phyloP scores from a whole-genome alignment of 2,888 invertebrate species.

The Epinotia bilunana region DNA sequence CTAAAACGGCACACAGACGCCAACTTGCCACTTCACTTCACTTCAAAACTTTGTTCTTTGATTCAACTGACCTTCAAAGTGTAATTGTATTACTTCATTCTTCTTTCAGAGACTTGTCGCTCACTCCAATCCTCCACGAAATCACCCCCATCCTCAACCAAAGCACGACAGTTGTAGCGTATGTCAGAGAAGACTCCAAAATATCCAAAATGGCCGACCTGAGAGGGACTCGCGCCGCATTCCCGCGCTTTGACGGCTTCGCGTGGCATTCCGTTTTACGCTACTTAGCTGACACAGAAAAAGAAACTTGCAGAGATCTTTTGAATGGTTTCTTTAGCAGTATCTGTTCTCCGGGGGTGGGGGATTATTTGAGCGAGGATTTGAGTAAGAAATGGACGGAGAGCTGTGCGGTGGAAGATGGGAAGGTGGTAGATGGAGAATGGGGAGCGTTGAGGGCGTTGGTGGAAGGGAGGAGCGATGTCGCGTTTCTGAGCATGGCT shows the following conservation, averaged over 20 bases:
- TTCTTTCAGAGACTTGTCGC: conserved; percentile 79
- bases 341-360: conserved; percentile 85
- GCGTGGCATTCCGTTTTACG: conserved; percentile 86
- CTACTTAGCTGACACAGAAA: conserved; percentile 69
- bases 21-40: too few relatives aligned
- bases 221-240: conserved; percentile 89
- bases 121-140: conserved; percentile 86
- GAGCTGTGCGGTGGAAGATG: conserved; percentile 65
- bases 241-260: conserved; percentile 91
- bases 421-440: conserved; percentile 79
- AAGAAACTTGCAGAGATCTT: conserved; percentile 71
- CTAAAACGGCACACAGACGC: not conserved
- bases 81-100: conserved; percentile 16
- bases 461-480: conserved; percentile 88
- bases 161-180: conserved; percentile 87
- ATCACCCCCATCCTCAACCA: conserved; percentile 83
- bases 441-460: conserved; percentile 87
- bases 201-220: conserved; percentile 86
- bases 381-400: conserved; percentile 57
- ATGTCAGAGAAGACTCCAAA: conserved; percentile 85
- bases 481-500: conserved; percentile 89
- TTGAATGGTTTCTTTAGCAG: conserved; percentile 86
- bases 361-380: conserved; percentile 52
- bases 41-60: too few relatives aligned
- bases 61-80: not conserved